Evolutionary conservation across 2,797 vertebrate genomes (phyloP).

Genomic region (Kryptopterus vitreolus): DNA sequence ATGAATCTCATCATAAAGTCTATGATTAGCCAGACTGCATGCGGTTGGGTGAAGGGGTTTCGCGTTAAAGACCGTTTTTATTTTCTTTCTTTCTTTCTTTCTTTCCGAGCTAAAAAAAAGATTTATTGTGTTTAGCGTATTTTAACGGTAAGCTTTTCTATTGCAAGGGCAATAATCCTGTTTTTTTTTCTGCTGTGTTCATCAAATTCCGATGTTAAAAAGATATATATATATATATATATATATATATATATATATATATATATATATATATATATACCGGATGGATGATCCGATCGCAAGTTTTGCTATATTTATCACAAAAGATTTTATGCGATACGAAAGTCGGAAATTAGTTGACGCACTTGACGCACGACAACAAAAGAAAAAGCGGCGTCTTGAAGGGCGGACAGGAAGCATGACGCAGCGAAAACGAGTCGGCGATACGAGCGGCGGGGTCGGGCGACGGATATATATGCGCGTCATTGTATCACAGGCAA

Average conservation of each 20-base stretch:
- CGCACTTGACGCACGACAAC: not conserved
- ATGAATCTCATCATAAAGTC: slow-evolving; percentile 15
- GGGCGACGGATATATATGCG: not conserved
- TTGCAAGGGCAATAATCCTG: not conserved
- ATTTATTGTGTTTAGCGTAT: too few species aligned
- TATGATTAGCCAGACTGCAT: not conserved
- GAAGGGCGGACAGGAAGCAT: slow-evolving; percentile 11
- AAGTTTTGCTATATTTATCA: slow-evolving; percentile 14
- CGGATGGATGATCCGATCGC: slow-evolving; percentile 1
- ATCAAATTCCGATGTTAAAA: slow-evolving; percentile 24
- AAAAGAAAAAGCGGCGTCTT: slow-evolving; percentile 1
- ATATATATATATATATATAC: too few species aligned
- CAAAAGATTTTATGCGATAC: not conserved
- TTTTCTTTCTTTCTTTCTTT: not conserved
- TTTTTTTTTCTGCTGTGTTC: slow-evolving; percentile 9
- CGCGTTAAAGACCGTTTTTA: not conserved
- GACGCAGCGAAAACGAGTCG: slow-evolving; percentile 17
- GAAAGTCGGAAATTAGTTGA: too few species aligned
- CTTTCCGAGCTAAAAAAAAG: too few species aligned
- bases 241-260: too few species aligned
- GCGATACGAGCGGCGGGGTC: not conserved
- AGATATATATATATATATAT: too few species aligned
- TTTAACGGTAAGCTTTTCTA: not conserved
- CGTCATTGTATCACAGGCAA: slow-evolving; percentile 1
- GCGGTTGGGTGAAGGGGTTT: not conserved